These are phyloP conservation scores for Chymomyza caudatula DNA, from an alignment of 2,888 invertebrate genomes.

Conservation along the genomic window DNA sequence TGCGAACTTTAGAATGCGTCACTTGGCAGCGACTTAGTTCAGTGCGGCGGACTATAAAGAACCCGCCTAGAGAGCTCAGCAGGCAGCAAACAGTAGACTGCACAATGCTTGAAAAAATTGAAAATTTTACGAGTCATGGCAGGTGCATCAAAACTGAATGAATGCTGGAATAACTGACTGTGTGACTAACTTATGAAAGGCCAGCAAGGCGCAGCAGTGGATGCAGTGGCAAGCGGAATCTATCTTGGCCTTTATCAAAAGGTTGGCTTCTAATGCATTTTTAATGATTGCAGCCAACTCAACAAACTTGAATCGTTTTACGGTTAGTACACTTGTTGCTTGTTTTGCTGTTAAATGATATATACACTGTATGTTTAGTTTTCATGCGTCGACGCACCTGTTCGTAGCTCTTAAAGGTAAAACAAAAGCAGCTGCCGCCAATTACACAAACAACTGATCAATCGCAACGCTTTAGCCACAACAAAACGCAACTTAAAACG, in stretches of 20 bases:
- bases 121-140: constrained; percentile 65
- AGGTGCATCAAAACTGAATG: constrained; percentile 48
- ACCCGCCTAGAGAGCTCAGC: background rate
- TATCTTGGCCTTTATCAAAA: background rate
- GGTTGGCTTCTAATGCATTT: constrained; percentile 55
- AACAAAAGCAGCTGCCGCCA: constrained; percentile 68
- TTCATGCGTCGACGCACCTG: constrained; percentile 59
- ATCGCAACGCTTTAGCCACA: background rate
- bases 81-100: constrained; percentile 20
- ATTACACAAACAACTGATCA: constrained; percentile 35
- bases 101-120: constrained; percentile 12
- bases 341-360: constrained; percentile 6
- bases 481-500: background rate
- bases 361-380: constrained; percentile 12
- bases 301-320: background rate
- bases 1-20: constrained; percentile 44
- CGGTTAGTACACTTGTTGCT: background rate
- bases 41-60: constrained; percentile 1
- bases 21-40: constrained; percentile 7
- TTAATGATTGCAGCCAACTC: constrained; percentile 42
- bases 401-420: constrained; percentile 48
- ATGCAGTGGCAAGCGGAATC: background rate
- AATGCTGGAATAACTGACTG: constrained; percentile 20
- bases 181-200: constrained; percentile 25
- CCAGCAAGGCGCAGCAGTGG: constrained; percentile 3